Evolutionary conservation across 2,113 vertebrate genomes (phyloP), one percentile per base, ranked within the genome.

Genomic region (Ailuropoda melanoleuca): DNA sequence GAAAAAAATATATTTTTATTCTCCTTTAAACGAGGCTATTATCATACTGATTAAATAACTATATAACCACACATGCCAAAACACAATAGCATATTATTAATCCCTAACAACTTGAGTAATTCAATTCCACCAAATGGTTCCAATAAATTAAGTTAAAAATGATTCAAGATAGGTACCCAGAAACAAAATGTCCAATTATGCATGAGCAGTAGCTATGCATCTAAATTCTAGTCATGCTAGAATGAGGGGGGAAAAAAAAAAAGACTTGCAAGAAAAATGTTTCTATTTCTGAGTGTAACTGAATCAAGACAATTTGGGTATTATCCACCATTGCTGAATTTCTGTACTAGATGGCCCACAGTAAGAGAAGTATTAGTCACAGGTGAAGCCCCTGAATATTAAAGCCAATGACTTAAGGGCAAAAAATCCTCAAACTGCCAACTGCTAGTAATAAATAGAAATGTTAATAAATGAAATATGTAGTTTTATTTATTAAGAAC

Each of bases 151-250:
- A 88, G 17, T 92, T 87, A 92, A 94, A 75, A 90, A 50, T 31
- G 5, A 62, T 60, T 95, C 34, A 70, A 83, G 2, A 90, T 8
- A 68, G 18, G 18, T 68, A 85, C 12, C 70, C 26, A 94, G 87
- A 94, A 95, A 92, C 19, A 78, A 97, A 97, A 95, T 34, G 31
- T 55, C 12, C 82, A 77, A 80, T 92, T 83, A 74, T 55, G 1
- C 19, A 90, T 14, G 6, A 74, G 50, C 64, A 90, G 15, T 53
- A 95, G 75, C 89, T 90, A 87, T 14, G 78, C 75, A 53, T 48
- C 8, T 92, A 48, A 74, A 78, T 53, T 87, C 34, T 31, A 83
- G 48, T 83, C 12, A 70, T 43, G 50, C 21, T 56, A 88, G 68
- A 64, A 70, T 29, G 43, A 62, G 29, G 81, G 17, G 10, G 31